These are phyloP conservation scores for Phataginus tricuspis DNA, from an alignment of 2,797 vertebrate genomes.

Conservation along the genomic window DNA sequence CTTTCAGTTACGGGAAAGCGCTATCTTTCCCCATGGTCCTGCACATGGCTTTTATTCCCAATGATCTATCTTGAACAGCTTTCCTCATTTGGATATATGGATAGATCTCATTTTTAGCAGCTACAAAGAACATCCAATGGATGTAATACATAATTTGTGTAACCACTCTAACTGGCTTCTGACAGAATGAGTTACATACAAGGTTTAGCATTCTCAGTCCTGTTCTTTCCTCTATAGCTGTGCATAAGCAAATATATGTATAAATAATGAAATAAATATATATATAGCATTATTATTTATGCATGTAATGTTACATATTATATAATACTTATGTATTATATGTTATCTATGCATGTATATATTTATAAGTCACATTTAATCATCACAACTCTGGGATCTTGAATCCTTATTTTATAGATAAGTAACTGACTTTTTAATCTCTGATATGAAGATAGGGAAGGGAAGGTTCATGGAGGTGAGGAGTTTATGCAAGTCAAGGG, in stretches of 20 bases:
- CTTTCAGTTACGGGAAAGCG: not conserved
- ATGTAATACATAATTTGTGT: not conserved
- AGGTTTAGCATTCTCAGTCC: not conserved
- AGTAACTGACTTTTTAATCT: not conserved
- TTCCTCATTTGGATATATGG: not conserved
- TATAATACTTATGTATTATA: not conserved
- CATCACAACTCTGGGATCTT: not conserved
- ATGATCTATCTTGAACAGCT: not conserved
- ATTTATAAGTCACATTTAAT: not conserved
- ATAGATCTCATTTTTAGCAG: not conserved
- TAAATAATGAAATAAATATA: not conserved
- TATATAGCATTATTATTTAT: not conserved
- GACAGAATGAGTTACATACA: fast-evolving
- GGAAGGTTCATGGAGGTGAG: not conserved
- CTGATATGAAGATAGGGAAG: not conserved
- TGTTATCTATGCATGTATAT: not conserved
- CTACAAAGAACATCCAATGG: not conserved
- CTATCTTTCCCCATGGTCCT: not conserved
- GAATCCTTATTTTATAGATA: not conserved
- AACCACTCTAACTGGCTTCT: not conserved
- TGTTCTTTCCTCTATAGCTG: not conserved
- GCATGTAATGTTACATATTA: too few species aligned
- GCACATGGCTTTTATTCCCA: not conserved
- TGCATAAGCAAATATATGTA: not conserved
- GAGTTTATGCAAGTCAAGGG: not conserved